Evolutionary conservation across 2,113 vertebrate species (phyloP), one percentile per base, ranked within the genome.

Genomic region (Nycticryphes semicollaris): DNA sequence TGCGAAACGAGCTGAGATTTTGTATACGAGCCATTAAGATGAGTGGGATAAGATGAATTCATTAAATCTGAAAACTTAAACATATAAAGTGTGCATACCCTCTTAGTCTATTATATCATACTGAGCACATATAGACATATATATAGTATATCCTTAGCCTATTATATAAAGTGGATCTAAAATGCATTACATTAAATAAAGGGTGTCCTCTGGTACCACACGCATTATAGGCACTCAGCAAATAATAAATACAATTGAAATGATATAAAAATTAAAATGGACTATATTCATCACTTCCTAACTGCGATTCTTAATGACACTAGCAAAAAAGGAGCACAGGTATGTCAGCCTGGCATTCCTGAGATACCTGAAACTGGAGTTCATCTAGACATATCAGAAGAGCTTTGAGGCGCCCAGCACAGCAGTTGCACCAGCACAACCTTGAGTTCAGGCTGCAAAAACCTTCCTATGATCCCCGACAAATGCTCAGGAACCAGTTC

Each of bases 1-100:
- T 3, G 28, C 78, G 45, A 84, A 92, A 93, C 2, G 6, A 93
- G 57, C 19, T 76, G 66, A 84, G 33, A 94, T 92, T 95, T 89
- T 90, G 45, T 93, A 76, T 96, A 91, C 51, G 74, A 95, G 62
- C 53, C 51, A 51, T 84, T 92, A 94, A 39, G 54, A 69, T 50
- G 18, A 64, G 48, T 87, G 11, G 14, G 63, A 91, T 76, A 82
- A 76, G 48, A 73, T 21, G n/a, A 92, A 96, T 96, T 96, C 57
- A 93, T 95, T 95, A 96, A 84, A 76, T 92, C 41, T 95, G 48
- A 89, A 92, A 75, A 89, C 30, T 81, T 78, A 87, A 88, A 59
- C 4, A 3, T 79, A 41, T 17, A 37, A 72, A 87, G 20, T 51
- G 51, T 82, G 15, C 23, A 20, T 41, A 78, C 27, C 31, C 48